Evolutionary conservation across 2,113 vertebrate genomes (phyloP).

Genomic region (Sus scrofa): DNA sequence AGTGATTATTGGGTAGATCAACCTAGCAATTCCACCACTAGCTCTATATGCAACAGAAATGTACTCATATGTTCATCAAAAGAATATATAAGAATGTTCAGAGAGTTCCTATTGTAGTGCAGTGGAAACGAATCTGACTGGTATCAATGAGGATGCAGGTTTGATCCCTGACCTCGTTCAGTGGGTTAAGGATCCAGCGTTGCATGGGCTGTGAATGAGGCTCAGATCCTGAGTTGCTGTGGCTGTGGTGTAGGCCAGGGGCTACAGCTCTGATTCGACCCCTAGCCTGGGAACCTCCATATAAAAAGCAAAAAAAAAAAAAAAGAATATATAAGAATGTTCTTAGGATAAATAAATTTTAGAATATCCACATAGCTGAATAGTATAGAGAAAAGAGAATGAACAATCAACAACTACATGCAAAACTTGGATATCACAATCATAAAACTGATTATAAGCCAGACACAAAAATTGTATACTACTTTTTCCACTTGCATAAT

Average conservation of each 20-base stretch:
- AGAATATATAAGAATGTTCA: background rate
- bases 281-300: no score
- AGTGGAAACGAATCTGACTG: no score
- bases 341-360: background rate
- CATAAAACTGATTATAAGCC: background rate
- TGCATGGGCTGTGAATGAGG: no score
- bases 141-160: no score
- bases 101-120: no score
- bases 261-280: no score
- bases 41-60: slow-evolving; percentile 33
- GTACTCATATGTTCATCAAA: slow-evolving; percentile 30
- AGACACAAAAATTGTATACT: background rate
- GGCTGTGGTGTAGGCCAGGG: no score
- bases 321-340: slow-evolving; percentile 23
- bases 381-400: slow-evolving; percentile 38
- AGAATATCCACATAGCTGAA: background rate
- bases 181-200: no score
- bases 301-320: no score
- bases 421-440: background rate
- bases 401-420: background rate
- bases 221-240: no score
- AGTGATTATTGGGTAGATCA: background rate
- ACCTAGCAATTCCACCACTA: background rate
- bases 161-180: no score
- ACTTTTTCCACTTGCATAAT: background rate